Conservation (phyloP, 1,140 invertebrate species). For the Anoplolepis gracilipes region DNA sequence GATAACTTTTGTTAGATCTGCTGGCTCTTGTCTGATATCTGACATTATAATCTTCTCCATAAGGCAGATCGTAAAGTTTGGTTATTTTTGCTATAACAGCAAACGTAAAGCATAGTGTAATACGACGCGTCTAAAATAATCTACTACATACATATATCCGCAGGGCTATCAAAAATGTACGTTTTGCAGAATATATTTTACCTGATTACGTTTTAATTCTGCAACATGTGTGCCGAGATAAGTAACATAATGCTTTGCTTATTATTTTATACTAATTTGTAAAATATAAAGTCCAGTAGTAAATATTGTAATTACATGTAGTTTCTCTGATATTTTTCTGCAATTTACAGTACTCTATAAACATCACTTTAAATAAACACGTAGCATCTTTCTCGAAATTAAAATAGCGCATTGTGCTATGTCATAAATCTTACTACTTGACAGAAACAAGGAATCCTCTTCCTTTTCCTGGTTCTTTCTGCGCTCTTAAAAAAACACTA, state of each 20-base stretch:
- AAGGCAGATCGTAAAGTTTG: conserved; percentile 43
- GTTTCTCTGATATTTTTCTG: not conserved
- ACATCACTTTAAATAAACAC: not conserved
- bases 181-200: conserved; percentile 41
- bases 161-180: conserved; percentile 45
- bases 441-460: conserved; percentile 10
- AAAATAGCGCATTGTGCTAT: not conserved
- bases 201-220: conserved; percentile 13
- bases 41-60: conserved; percentile 47
- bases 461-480: not conserved
- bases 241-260: not conserved
- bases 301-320: too few relatives aligned
- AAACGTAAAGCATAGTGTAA: conserved; percentile 40
- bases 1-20: not conserved
- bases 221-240: not conserved
- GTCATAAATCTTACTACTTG: conserved; percentile 28
- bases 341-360: not conserved
- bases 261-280: not conserved
- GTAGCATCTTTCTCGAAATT: conserved; percentile 22
- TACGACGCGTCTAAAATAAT: conserved; percentile 25
- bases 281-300: not conserved
- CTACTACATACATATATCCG: conserved; percentile 3
- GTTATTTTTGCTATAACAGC: conserved; percentile 48
- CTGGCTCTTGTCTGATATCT: not conserved
- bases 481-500: not conserved